Base-by-base conservation (phyloP, 2,888 invertebrate species). In the Amiota minor region DNA sequence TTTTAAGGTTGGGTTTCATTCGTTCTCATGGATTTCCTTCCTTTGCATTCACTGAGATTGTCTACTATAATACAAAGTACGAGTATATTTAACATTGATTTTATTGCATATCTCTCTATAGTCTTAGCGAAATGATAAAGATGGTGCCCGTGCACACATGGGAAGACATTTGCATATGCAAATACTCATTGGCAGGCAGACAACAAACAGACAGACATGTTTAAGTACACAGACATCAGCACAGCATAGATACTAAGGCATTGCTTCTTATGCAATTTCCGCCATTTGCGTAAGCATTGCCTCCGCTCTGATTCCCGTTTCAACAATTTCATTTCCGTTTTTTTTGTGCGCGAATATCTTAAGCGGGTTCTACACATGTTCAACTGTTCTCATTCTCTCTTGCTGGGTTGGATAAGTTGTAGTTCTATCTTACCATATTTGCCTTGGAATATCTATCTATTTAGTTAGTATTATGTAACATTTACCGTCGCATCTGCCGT, bases 281-380 rank as follows among this genome's bases (percentile, higher is more conserved):
- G 70, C 56, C 56, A 16, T 59, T 23, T 62, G 14, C 59, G 59
- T 20, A 16, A 20, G 8, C 59, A 59, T 64, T 55, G 53, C 67
- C 67, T 49, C 16, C 50, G 35, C 55, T n/a, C 18, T 12, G 47
- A 23, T n/a, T 14, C 53, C 20, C 35, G 11, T 2, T 45, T 46
- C 72, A 72, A 67, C 72, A 72, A 72, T 72, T 72, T 72, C 72
- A 72, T 72, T 72, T 72, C 72, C 67, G 55, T 18, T 72, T 56
- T 56, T 35, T 35, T 35, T 35, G 6, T 35, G 0, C 35, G 35
- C 6, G 35, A 20, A 59, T 56, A 59, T 65, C 67, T 59, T 65
- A 20, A 67, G 46, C 67, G 56, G 46, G 12, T 49, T 12, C 71
- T 45, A 49, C 18, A 67, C 49, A 49, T n/a, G 35, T 45, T 55